These are phyloP conservation scores for Drosophila murphyi DNA, from an alignment of 1,140 invertebrate genomes.

Conservation along the genomic window DNA sequence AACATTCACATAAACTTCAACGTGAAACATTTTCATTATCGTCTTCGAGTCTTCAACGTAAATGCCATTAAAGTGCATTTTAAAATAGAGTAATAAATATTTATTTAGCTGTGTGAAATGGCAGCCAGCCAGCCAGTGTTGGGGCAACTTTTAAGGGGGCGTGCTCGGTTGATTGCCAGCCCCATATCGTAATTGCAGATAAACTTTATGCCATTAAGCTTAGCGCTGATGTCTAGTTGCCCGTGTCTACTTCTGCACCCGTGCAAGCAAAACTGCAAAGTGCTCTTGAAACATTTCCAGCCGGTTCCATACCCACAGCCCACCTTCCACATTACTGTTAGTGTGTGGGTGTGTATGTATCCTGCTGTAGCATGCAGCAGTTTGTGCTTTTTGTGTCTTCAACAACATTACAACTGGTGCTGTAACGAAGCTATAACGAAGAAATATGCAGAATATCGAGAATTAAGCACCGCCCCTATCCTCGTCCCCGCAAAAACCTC, in stretches of 20 bases:
- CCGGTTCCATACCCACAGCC: slow-evolving; percentile 31
- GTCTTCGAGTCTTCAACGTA: slow-evolving; percentile 30
- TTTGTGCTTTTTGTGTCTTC: slow-evolving; percentile 42
- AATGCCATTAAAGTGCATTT: slow-evolving; percentile 72
- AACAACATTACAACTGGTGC: slow-evolving; percentile 63
- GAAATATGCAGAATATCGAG: slow-evolving; percentile 62
- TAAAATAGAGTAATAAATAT: slow-evolving; percentile 78
- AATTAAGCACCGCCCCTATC: background rate
- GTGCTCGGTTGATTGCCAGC: slow-evolving; percentile 58
- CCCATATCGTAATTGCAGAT: slow-evolving; percentile 81
- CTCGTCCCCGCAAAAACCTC: background rate
- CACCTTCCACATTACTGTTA: background rate
- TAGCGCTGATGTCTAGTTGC: slow-evolving; percentile 63
- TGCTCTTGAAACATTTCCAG: slow-evolving; percentile 79
- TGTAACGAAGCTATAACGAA: slow-evolving; percentile 48
- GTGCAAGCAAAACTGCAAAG: slow-evolving; percentile 49
- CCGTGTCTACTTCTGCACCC: slow-evolving; percentile 11
- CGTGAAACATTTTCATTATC: slow-evolving; percentile 22
- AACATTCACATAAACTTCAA: slow-evolving; percentile 12
- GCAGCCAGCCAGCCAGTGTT: background rate
- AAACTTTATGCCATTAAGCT: slow-evolving; percentile 82
- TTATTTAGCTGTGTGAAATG: slow-evolving; percentile 51
- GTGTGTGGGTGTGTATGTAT: slow-evolving; percentile 1
- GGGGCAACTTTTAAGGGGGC: background rate
- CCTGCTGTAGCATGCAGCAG: background rate